phyloP scores from a whole-genome alignment of 2,888 invertebrate genomes.

The Microdon myrmicae region DNA sequence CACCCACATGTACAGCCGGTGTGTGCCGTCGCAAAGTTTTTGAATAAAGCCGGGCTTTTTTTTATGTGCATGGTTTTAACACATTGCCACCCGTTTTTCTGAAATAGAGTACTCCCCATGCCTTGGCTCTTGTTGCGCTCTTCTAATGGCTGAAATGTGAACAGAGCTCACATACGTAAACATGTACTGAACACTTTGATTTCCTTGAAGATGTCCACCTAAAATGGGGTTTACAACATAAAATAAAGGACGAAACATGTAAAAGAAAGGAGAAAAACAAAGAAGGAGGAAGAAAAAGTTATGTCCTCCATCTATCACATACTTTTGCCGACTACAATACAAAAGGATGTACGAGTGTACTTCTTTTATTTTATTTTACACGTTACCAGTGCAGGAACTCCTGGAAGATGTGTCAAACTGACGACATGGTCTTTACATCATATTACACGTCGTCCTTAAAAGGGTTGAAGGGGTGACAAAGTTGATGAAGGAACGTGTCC shows the following conservation, averaged over 20 bases:
- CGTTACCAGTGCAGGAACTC: constrained; percentile 35
- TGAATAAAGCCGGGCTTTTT: constrained; percentile 15
- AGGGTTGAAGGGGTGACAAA: constrained; percentile 8
- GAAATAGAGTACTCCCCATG: not conserved
- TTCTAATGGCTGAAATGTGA: constrained; percentile 22
- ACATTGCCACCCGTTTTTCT: too few relatives aligned
- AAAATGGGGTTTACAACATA: too few relatives aligned
- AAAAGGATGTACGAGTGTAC: constrained; percentile 25
- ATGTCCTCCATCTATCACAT: constrained; percentile 1
- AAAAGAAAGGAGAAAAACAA: not conserved
- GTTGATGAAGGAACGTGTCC: constrained; percentile 8
- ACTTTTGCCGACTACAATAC: constrained; percentile 11
- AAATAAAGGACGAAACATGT: not conserved
- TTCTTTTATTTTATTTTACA: constrained; percentile 13
- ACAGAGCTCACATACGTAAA: not conserved
- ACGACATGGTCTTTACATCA: constrained; percentile 18
- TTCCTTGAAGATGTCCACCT: constrained; percentile 11
- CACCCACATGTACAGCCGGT: constrained; percentile 1
- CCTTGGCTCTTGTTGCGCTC: constrained; percentile 9
- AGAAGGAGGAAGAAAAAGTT: constrained; percentile 6
- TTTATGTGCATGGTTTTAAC: too few relatives aligned
- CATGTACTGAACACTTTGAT: constrained; percentile 28
- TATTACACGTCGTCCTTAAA: constrained; percentile 12
- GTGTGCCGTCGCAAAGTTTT: constrained; percentile 13
- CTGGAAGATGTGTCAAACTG: constrained; percentile 22